Evolutionary conservation across 2,888 invertebrate species (phyloP), one percentile per base, ranked within the genome.

Genomic region (Ernsta delagoae): DNA sequence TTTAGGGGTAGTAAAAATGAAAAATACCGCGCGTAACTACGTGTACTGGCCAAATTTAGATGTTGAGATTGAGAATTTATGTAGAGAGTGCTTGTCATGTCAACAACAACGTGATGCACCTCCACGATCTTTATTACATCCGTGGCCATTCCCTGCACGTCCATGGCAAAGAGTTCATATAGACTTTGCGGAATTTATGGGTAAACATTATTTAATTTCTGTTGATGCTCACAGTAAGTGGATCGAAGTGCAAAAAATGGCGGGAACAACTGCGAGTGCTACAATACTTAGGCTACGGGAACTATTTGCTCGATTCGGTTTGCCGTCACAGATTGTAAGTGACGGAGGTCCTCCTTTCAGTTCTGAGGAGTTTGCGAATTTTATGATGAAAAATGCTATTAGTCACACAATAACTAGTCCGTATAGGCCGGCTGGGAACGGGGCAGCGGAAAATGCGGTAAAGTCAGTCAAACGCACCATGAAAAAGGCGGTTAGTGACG

Each of bases 291-390:
- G 36, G 12, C 69, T 79, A 4, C 45, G 75, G 8, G 41, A 66
- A 7, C 48, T 75, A 7, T 79, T 75, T 67, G 70, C 75, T 5
- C 41, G 74, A 34, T 79, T 74, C 34, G 77, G 78, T 0, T 41
- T 78, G 5, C 76, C 78, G 7, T 68, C 63, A 16, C 74, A 77
- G 53, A 31, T 79, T 6, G 74, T 76, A 5, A 72, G 76, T 0
- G 77, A 78, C 56, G 73, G 75, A 8, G 78, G 77, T 1, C 76
- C 77, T 45, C 78, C 77, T 5, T 80, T 78, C 61, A 45, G 62
- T 4, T 72, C 72, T 1, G n/a, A 24, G 1, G 75, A 77, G 36
- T 76, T 74, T 45, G 70, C 70, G 45, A 9, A 36, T 31, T 78
- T 72, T 62, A 71, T 68, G 54, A 16, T 34, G 4, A 66, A 65